phyloP scores from a whole-genome alignment of 2,113 vertebrate species.

The Hoplias malabaricus region DNA sequence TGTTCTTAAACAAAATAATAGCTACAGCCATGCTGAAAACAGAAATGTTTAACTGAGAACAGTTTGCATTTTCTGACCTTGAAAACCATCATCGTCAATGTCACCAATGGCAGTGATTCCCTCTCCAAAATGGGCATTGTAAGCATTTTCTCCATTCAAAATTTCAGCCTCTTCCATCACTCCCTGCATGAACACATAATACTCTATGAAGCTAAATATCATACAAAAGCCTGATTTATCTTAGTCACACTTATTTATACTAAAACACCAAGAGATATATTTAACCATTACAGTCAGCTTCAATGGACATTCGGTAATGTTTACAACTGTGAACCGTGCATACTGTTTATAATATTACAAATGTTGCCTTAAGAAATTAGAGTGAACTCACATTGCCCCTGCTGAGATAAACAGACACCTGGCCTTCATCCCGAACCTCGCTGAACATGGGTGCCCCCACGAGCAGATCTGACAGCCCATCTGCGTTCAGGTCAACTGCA shows the following conservation, averaged over 20 bases:
- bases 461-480: slow-evolving; percentile 95
- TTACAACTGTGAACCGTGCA: neutral
- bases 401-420: slow-evolving; percentile 95
- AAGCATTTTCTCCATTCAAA: slow-evolving; percentile 79
- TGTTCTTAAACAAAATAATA: no score
- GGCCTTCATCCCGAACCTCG: slow-evolving; percentile 93
- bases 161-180: slow-evolving; percentile 83
- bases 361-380: neutral
- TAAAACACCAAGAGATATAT: neutral
- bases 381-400: slow-evolving; percentile 91
- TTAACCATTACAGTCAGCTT: neutral
- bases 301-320: neutral
- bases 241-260: neutral
- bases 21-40: neutral
- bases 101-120: slow-evolving; percentile 85
- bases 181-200: slow-evolving; percentile 76
- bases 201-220: neutral
- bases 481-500: slow-evolving; percentile 96
- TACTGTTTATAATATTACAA: slow-evolving; percentile 6
- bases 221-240: neutral
- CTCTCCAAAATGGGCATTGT: slow-evolving; percentile 96
- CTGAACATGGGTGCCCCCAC: slow-evolving; percentile 98
- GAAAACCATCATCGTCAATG: slow-evolving; percentile 91
- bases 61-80: slow-evolving; percentile 74
- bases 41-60: neutral